Evolutionary conservation across 2,888 invertebrate genomes (phyloP), one percentile per base, ranked within the genome.

Genomic region (Caenorhabditis drosophilae): DNA sequence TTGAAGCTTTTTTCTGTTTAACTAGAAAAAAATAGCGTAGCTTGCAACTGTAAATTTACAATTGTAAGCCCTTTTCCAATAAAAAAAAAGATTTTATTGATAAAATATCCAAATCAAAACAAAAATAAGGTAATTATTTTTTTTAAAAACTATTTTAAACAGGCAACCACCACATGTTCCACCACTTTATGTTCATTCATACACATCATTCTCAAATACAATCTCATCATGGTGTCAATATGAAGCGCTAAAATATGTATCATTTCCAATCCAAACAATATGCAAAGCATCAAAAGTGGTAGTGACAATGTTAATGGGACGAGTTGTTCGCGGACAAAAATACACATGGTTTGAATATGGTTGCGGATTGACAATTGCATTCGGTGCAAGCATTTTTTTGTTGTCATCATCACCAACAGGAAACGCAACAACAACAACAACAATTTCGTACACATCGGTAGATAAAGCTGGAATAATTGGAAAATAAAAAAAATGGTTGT

Each of bases 211-310:
- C 80, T 93, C 95, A 16, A 98, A 98, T 85, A 92, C 97, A 70
- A 89, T 98, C 88, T 95, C 95, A 84, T 94, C 95, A 46, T 99
- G 97, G 97, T 97, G 94, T 85, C 98, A 99, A 86, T 98, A 99
- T 84, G 98, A 98, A 86, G 97, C 97, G 22, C 87, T 99, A 44
- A 97, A 97, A 85, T 99, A 91, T 85, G 93, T 98, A 80, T 94
- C 92, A 83, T 98, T 98, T 85, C 97, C 97, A 1, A 93, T 95
- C 46, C 96, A 81, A 75, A 81, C 80, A 0, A 79, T 81, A 70
- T 93, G 94, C 0, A 98, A 98, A 86, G 94, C 97, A n/a, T 94
- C 93, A 73, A 98, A 98, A 87, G 91, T 94, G 74, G 92, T 95
- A 78, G 93, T 93, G 1, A 96, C 97, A 46, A 98, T 98, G 97